Evolutionary conservation across 2,113 vertebrate genomes (phyloP).

Genomic region (Speoplatyrhinus poulsoni): DNA sequence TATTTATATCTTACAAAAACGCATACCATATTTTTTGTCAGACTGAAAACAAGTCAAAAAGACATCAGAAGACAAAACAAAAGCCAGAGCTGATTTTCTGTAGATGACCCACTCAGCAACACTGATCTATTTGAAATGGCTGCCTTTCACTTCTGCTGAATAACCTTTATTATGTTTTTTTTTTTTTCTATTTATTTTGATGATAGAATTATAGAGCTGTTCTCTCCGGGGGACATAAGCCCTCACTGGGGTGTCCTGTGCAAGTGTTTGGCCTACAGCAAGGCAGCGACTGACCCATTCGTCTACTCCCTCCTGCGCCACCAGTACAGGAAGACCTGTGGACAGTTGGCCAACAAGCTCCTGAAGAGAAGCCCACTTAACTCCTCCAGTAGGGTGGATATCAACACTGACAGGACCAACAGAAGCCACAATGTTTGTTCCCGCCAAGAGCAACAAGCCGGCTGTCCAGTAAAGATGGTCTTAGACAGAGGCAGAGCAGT

Average conservation of each 20-base stretch:
- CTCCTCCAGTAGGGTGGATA: constrained; percentile 71
- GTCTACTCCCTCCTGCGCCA: constrained; percentile 93
- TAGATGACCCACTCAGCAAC: constrained; percentile 35
- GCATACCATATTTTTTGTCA: constrained; percentile 4
- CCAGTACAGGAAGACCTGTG: constrained; percentile 92
- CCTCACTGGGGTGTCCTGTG: constrained; percentile 90
- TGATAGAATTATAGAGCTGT: constrained; percentile 89
- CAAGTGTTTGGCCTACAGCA: constrained; percentile 95
- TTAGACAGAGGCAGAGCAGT: not conserved
- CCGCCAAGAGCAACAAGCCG: constrained; percentile 28
- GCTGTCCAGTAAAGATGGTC: constrained; percentile 27
- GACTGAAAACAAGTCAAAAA: no score
- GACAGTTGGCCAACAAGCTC: constrained; percentile 84
- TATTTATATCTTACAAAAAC: not conserved
- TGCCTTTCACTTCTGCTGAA: constrained; percentile 5
- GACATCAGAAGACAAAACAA: not conserved
- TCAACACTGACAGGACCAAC: constrained; percentile 22
- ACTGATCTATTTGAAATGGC: constrained; percentile 24
- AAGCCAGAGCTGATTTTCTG: constrained; percentile 14
- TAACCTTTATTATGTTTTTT: constrained; percentile 25
- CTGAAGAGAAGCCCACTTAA: constrained; percentile 84
- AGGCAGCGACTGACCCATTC: constrained; percentile 93
- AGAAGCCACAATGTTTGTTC: constrained; percentile 9
- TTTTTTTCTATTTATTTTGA: constrained; percentile 49
- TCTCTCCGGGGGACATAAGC: constrained; percentile 78